phyloP scores from a whole-genome alignment of 2,888 invertebrate species.

The Hirtodrosophila histrioides region DNA sequence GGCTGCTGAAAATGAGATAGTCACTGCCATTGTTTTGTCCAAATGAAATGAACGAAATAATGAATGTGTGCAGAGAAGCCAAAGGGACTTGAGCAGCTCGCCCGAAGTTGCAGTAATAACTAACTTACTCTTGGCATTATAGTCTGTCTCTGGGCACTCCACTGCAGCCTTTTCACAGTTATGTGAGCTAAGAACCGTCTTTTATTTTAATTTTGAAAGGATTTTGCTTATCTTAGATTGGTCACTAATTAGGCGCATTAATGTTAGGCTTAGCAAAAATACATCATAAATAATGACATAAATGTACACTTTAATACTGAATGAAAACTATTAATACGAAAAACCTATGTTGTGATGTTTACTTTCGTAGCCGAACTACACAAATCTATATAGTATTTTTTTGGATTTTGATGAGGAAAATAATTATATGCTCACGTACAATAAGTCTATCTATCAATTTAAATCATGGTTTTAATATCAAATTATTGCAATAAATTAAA shows the following conservation, averaged over 20 bases:
- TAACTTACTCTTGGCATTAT: slow-evolving; percentile 63
- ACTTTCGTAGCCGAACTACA: no score
- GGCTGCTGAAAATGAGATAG: slow-evolving; percentile 71
- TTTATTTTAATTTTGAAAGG: slow-evolving; percentile 2
- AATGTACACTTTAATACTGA: no score
- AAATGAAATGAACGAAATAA: slow-evolving; percentile 71
- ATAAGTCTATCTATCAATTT: no score
- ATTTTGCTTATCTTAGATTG: slow-evolving; percentile 12
- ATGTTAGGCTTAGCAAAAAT: no score
- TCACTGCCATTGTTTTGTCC: slow-evolving; percentile 66
- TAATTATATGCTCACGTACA: no score
- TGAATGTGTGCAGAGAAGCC: slow-evolving; percentile 47
- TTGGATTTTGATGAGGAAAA: no score
- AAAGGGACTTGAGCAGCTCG: slow-evolving; percentile 34
- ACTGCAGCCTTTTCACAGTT: slow-evolving; percentile 24
- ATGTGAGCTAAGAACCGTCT: slow-evolving; percentile 23
- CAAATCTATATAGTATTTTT: no score
- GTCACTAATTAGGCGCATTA: slow-evolving; percentile 30
- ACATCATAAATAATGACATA: no score
- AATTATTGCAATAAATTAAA: no score
- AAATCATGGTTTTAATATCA: no score
- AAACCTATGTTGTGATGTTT: no score
- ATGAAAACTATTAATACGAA: no score
- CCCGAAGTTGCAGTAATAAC: slow-evolving; percentile 52
- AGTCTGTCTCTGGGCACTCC: slow-evolving; percentile 18